Percentiles rank a stretch among this genome's conserved stretches.
Conservation (phyloP, 2,888 invertebrate species). For the Chaetoderma sp. region DNA sequence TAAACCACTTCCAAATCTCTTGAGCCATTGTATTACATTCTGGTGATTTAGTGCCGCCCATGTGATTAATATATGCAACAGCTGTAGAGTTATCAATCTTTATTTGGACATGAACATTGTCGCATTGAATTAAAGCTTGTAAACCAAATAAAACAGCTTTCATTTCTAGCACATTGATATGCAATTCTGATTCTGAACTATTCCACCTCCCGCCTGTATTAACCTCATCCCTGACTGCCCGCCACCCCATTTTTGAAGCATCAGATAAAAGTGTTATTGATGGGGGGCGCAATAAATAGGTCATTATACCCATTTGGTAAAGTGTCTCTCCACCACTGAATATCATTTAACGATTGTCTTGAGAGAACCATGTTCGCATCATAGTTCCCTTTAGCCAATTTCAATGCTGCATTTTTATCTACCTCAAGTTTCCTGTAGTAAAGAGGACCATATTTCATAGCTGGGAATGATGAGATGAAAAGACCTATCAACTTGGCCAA, state of each 20-base stretch:
- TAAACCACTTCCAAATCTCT: slow-evolving; percentile 28
- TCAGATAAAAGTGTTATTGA: slow-evolving; percentile 20
- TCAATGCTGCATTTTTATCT: slow-evolving; percentile 22
- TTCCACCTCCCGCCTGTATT: slow-evolving; percentile 22
- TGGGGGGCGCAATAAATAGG: background rate
- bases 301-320: no score
- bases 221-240: slow-evolving; percentile 2
- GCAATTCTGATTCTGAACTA: slow-evolving; percentile 9
- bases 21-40: slow-evolving; percentile 16
- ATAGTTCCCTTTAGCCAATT: slow-evolving; percentile 24
- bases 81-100: slow-evolving; percentile 27
- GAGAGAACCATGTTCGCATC: slow-evolving; percentile 23
- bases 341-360: background rate
- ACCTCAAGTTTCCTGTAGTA: slow-evolving; percentile 31
- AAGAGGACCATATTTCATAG: slow-evolving; percentile 30
- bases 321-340: slow-evolving; percentile 33
- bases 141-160: slow-evolving; percentile 23
- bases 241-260: slow-evolving; percentile 25
- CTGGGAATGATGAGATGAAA: slow-evolving; percentile 32
- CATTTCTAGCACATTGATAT: slow-evolving; percentile 29
- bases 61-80: slow-evolving; percentile 22
- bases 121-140: background rate
- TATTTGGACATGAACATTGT: slow-evolving; percentile 19
- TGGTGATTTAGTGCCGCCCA: slow-evolving; percentile 19
- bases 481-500: slow-evolving; percentile 30